A percentile compares a stretch with the other conserved stretches of the same genome.
These are phyloP conservation scores for Ectemnius lituratus DNA, from an alignment of 2,888 invertebrate genomes.

Conservation along the genomic window DNA sequence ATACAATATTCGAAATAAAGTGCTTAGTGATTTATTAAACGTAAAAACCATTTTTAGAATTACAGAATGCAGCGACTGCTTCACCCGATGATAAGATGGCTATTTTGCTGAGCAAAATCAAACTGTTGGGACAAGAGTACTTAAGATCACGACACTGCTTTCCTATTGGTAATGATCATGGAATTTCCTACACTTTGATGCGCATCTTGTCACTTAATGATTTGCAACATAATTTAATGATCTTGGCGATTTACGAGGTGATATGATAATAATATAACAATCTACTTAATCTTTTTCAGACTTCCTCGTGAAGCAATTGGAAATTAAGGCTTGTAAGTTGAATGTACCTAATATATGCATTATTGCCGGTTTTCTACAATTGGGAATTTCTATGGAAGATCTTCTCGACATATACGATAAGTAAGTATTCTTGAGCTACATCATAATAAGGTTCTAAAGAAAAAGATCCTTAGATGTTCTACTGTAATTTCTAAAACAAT, in stretches of 20 bases:
- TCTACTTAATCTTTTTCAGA: conserved; percentile 77
- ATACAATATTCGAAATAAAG: background rate
- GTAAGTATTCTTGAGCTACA: conserved; percentile 77
- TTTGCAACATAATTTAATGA: background rate
- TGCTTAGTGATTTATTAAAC: background rate
- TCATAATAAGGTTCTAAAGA: too few relatives aligned
- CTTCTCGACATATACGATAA: conserved; percentile 91
- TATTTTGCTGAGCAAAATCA: conserved; percentile 87
- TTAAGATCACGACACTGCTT: conserved; percentile 91
- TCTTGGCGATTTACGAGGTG: background rate
- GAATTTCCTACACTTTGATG: background rate
- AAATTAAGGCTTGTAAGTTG: conserved; percentile 87
- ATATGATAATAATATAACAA: background rate
- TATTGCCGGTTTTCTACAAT: conserved; percentile 86
- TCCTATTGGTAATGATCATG: conserved; percentile 84
- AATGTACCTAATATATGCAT: conserved; percentile 87
- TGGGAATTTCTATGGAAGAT: conserved; percentile 87
- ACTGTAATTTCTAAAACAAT: background rate
- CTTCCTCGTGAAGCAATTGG: conserved; percentile 88
- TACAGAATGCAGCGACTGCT: conserved; percentile 78
- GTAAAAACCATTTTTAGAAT: conserved; percentile 76
- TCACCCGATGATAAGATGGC: conserved; percentile 82
- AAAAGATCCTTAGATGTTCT: too few relatives aligned
- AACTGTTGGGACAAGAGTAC: conserved; percentile 87
- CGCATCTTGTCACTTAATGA: background rate